Percentiles rank a stretch among this genome's conserved stretches.
Conservation (phyloP, 1,140 invertebrate genomes). For the Nymphalis io region DNA sequence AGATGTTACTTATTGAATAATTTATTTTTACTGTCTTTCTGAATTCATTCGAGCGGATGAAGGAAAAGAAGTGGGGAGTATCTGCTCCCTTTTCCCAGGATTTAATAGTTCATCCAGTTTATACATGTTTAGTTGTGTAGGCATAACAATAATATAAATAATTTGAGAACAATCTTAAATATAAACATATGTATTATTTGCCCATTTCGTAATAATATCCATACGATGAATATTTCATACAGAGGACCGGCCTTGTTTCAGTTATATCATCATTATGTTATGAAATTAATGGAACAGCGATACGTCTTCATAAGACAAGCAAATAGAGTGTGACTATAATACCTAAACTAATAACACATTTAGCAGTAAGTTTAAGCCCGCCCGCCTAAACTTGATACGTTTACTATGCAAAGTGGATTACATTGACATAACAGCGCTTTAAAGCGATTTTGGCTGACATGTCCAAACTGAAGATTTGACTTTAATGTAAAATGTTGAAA, state of each 20-base stretch:
- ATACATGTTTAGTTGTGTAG: too few species aligned
- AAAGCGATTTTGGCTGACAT: constrained; percentile 1
- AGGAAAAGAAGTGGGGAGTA: too few species aligned
- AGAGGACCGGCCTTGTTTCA: not conserved
- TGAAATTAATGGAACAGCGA: not conserved
- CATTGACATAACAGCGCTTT: constrained; percentile 14
- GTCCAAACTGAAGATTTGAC: constrained; percentile 3
- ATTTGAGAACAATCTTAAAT: too few species aligned
- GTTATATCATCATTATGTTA: not conserved
- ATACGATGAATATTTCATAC: too few species aligned
- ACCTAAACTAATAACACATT: constrained; percentile 15
- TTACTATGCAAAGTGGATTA: constrained; percentile 49
- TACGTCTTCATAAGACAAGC: not conserved
- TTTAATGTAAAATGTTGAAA: not conserved
- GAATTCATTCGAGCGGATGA: too few species aligned
- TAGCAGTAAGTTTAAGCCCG: constrained; percentile 8
- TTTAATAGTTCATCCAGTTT: too few species aligned
- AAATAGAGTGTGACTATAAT: constrained; percentile 3
- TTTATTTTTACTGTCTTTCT: too few species aligned
- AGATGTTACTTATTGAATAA: too few species aligned
- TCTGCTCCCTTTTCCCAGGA: too few species aligned
- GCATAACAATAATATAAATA: too few species aligned
- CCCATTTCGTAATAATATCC: too few species aligned
- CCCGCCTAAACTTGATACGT: constrained; percentile 20
- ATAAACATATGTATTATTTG: too few species aligned